Base-by-base conservation (phyloP, 2,797 vertebrate genomes). In the Typhlichthys eigenmanni region DNA sequence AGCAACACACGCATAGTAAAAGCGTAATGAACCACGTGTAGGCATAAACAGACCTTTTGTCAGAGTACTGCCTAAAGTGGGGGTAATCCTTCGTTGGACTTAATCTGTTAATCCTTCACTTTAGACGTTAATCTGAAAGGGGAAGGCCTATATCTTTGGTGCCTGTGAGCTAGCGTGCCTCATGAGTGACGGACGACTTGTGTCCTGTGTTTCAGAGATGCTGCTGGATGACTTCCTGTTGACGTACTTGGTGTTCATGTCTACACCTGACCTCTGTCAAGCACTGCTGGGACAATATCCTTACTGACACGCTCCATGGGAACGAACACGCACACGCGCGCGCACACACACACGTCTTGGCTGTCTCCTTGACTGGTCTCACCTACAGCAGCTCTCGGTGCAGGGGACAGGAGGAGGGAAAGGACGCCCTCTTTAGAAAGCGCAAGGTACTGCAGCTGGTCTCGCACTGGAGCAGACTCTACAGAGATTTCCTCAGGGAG, bases 231-330 rank as follows among this genome's bases (percentile, higher is more conserved):
- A 98, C 88, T 98, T 98, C 90, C 91, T 98, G 75, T 90, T 98
- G 90, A 98, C 97, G 0, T 98, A 98, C 84, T 95, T 96, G 0
- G 96, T 98, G 69, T 98, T 98, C 93, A 98, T 98, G 97, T 96
- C 96, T 13, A 98, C 96, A 0, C 88, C 92, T 62, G 96, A 98
- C 90, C 91, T 98, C 85, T 98, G 96, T 84, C 95, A 97, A 86
- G 97, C 97, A 1, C 93, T 98, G 74, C 87, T 98, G 69, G 95
- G 95, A 84, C 96, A 98, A 98, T 98, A 98, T 98, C 96, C 96
- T 97, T 92, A 88, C 71, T 49, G 19, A 9, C 45, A 60, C 55
- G 61, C 17, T 17, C 49, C 8, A 38, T 45, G 45, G 34, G 16
- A 45, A 47, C 24, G 49, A 29, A 45, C 45, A 24, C 13, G 29